A percentile compares a stretch with the other conserved stretches of the same genome.
phyloP scores from a whole-genome alignment of 2,113 vertebrate genomes.

The Morphnarchus princeps region DNA sequence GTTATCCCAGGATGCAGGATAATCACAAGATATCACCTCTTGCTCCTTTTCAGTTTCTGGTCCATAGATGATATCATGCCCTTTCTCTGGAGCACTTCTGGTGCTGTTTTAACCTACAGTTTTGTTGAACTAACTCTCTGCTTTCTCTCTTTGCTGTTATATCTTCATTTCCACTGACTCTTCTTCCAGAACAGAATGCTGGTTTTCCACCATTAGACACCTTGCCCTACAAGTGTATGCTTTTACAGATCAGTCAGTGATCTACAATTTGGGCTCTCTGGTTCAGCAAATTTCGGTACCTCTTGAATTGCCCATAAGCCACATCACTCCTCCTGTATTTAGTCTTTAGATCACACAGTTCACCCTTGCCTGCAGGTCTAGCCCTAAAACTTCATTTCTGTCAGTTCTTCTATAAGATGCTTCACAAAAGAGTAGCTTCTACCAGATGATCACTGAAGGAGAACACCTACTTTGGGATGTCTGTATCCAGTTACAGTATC shows the following conservation, averaged over 20 bases:
- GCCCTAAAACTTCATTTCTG: neutral
- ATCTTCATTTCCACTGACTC: neutral
- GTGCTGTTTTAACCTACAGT: neutral
- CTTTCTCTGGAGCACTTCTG: neutral
- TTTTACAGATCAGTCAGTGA: neutral
- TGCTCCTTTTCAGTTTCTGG: neutral
- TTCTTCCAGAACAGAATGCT: neutral
- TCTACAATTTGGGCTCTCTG: neutral
- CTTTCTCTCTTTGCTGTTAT: neutral
- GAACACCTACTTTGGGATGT: neutral
- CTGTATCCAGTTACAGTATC: neutral
- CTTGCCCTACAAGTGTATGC: neutral
- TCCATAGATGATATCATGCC: accelerated
- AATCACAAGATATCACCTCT: neutral
- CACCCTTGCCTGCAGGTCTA: neutral
- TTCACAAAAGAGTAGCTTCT: neutral
- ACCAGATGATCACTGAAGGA: neutral
- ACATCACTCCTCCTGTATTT: neutral
- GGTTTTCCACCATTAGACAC: neutral
- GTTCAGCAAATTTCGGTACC: neutral
- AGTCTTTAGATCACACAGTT: neutral
- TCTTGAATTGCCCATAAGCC: neutral
- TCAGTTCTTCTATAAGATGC: neutral
- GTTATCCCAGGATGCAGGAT: neutral
- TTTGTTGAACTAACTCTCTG: neutral